Conservation (phyloP, 2,113 vertebrate species). For the Pseudorhombus dupliciocellatus region DNA sequence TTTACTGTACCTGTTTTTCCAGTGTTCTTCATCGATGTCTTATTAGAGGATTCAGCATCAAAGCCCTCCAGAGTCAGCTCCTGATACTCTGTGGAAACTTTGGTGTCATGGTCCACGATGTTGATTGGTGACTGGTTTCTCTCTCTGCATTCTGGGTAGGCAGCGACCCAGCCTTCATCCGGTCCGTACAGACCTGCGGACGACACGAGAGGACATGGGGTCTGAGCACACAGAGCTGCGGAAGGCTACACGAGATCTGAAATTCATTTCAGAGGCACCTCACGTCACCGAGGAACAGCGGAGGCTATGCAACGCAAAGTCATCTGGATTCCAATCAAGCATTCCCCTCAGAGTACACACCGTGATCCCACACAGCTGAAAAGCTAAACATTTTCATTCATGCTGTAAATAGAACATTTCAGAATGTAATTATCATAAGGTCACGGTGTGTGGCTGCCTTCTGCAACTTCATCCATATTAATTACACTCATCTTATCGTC, state of each 20-base stretch:
- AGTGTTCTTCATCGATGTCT: conserved; percentile 98
- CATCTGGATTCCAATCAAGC: conserved; percentile 47
- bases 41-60: conserved; percentile 92
- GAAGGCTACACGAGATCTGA: conserved; percentile 9
- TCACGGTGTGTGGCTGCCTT: background rate
- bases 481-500: conserved; percentile 4
- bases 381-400: conserved; percentile 28
- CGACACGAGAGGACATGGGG: conserved; percentile 37
- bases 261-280: conserved; percentile 24
- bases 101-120: conserved; percentile 88
- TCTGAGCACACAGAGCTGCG: conserved; percentile 18
- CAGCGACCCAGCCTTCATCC: conserved; percentile 89
- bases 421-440: conserved; percentile 36
- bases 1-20: conserved; percentile 90
- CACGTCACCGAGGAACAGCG: conserved; percentile 28
- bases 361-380: conserved; percentile 19
- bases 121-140: conserved; percentile 94
- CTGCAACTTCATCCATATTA: background rate
- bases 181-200: conserved; percentile 89
- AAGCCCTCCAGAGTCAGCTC: conserved; percentile 93
- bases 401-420: conserved; percentile 32
- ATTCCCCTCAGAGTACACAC: conserved; percentile 31
- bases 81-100: conserved; percentile 87
- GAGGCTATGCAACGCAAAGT: conserved; percentile 30
- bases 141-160: conserved; percentile 88